A percentile compares a stretch with the other conserved stretches of the same genome.
These are phyloP conservation scores for Dendrolimus pini DNA, from an alignment of 2,888 invertebrate species.

Conservation along the genomic window DNA sequence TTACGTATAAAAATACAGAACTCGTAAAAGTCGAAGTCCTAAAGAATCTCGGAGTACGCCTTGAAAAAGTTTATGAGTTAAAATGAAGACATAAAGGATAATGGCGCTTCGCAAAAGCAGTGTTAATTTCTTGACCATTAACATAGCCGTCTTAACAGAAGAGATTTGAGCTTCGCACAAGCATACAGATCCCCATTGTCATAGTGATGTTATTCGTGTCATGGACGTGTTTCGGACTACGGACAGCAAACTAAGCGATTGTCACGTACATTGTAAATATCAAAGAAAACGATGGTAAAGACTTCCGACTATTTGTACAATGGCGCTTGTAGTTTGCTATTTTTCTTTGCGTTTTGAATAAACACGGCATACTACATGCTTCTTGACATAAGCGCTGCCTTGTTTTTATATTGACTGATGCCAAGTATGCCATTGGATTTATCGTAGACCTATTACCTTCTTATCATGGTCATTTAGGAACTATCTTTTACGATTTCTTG, in stretches of 20 bases:
- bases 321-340: constrained; percentile 16
- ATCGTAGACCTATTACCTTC: not conserved
- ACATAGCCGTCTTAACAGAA: constrained; percentile 43
- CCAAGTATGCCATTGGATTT: not conserved
- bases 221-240: constrained; percentile 22
- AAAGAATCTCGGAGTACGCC: constrained; percentile 10
- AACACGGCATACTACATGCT: not conserved
- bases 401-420: not conserved
- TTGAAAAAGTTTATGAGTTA: constrained; percentile 36
- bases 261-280: constrained; percentile 43
- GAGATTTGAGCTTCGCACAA: constrained; percentile 34
- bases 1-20: constrained; percentile 8
- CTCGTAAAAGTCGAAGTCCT: constrained; percentile 13
- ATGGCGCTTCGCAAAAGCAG: constrained; percentile 40
- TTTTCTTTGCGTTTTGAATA: constrained; percentile 12
- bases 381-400: not conserved
- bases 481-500: too few relatives aligned
- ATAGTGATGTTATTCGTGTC: constrained; percentile 36
- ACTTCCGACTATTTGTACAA: constrained; percentile 25
- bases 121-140: constrained; percentile 59
- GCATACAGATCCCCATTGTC: constrained; percentile 50
- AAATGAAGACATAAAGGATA: constrained; percentile 57
- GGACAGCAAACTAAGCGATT: constrained; percentile 20
- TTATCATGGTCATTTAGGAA: not conserved
- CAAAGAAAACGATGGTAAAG: constrained; percentile 32